Percentiles rank a stretch among this genome's conserved stretches.
These are phyloP conservation scores for Galendromus occidentalis DNA, from an alignment of 1,140 invertebrate species.

Conservation along the genomic window DNA sequence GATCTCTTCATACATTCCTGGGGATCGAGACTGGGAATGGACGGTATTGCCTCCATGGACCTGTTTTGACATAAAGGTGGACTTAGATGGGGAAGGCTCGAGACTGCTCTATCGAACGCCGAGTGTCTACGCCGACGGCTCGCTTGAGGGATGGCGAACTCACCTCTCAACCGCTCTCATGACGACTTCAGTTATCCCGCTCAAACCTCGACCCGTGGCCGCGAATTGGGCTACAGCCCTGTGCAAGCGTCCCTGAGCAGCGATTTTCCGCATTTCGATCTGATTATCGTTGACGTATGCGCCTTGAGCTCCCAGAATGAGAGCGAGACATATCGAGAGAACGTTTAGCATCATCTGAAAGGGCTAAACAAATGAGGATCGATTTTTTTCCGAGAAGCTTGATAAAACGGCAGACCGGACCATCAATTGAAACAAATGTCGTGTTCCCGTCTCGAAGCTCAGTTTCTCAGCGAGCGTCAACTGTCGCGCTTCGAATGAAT, in stretches of 20 bases:
- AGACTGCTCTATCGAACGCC: background rate
- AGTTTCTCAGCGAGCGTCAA: no score
- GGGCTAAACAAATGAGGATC: no score
- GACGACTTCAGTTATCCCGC: background rate
- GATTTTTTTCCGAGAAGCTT: no score
- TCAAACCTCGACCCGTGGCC: background rate
- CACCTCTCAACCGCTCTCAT: conserved; percentile 4
- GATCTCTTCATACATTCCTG: conserved; percentile 25
- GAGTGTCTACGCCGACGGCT: background rate
- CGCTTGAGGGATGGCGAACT: background rate
- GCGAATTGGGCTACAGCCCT: background rate
- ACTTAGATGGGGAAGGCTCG: background rate
- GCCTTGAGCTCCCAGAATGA: no score
- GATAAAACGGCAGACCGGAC: no score
- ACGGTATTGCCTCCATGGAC: conserved; percentile 21
- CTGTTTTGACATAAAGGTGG: background rate
- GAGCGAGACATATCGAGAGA: no score
- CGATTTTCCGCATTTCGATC: no score
- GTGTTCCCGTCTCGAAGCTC: no score
- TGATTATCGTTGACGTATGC: no score
- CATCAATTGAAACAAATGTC: no score
- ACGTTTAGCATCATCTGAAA: no score
- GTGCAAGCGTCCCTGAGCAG: background rate
- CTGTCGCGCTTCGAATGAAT: no score
- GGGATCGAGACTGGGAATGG: conserved; percentile 21